Evolutionary conservation across 2,888 invertebrate species (phyloP).

Genomic region (Stratiomys singularior): DNA sequence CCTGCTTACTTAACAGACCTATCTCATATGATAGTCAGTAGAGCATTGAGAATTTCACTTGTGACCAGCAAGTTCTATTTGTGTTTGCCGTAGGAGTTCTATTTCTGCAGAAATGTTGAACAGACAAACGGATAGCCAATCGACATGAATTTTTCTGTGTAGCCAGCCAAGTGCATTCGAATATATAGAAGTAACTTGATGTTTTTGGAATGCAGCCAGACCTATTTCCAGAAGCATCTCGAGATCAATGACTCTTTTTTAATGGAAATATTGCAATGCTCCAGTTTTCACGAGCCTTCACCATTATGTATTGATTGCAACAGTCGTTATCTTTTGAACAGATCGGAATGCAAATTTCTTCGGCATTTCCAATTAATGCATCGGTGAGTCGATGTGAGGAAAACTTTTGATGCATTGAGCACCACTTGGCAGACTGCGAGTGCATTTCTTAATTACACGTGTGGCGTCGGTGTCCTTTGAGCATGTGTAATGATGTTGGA

Average conservation of each 20-base stretch:
- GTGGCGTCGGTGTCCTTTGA: too few species aligned
- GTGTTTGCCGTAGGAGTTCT: not conserved
- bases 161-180: too few species aligned
- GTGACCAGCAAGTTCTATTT: not conserved
- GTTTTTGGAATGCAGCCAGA: not conserved
- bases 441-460: too few species aligned
- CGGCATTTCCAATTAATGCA: too few species aligned
- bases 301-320: not conserved
- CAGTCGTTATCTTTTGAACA: not conserved
- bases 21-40: too few species aligned
- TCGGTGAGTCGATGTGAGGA: too few species aligned
- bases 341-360: not conserved
- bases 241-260: not conserved
- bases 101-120: not conserved
- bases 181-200: not conserved
- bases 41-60: not conserved
- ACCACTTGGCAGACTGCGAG: too few species aligned
- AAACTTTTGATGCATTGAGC: too few species aligned
- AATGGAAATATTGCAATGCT: not conserved
- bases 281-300: conserved; percentile 6
- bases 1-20: too few species aligned
- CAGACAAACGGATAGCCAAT: not conserved
- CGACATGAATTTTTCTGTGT: too few species aligned
- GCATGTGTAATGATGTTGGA: too few species aligned
- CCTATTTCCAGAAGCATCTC: not conserved